These are phyloP conservation scores for Archivesica marissinica DNA, from an alignment of 1,140 invertebrate genomes.

Conservation along the genomic window DNA sequence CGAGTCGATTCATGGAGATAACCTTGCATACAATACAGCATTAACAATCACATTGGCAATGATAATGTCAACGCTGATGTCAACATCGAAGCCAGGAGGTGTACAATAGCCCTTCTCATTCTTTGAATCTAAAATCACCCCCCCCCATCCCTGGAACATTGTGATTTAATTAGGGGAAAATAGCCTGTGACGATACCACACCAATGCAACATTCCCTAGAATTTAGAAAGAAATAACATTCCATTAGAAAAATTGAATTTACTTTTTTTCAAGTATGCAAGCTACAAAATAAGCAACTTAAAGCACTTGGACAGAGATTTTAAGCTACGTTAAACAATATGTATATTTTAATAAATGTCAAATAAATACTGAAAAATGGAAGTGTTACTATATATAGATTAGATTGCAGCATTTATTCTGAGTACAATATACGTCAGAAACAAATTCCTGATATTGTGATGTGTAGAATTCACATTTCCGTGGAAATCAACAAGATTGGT, in stretches of 20 bases:
- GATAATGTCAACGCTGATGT: too few relatives aligned
- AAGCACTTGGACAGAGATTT: slow-evolving; percentile 16
- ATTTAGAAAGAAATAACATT: slow-evolving; percentile 5
- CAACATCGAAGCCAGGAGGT: too few relatives aligned
- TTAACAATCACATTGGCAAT: too few relatives aligned
- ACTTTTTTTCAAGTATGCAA: neutral
- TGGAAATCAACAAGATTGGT: neutral
- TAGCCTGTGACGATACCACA: neutral
- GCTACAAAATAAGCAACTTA: slow-evolving; percentile 39
- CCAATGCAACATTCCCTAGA: neutral
- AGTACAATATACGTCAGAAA: too few relatives aligned
- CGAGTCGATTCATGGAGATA: too few relatives aligned
- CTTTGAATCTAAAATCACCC: too few relatives aligned
- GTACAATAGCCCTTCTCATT: too few relatives aligned
- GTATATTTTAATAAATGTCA: slow-evolving; percentile 23
- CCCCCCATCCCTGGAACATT: too few relatives aligned
- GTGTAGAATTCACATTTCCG: neutral
- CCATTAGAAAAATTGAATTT: neutral
- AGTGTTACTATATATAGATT: slow-evolving; percentile 10
- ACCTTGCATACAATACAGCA: too few relatives aligned
- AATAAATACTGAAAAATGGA: neutral
- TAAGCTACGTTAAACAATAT: slow-evolving; percentile 36
- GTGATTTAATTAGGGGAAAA: too few relatives aligned
- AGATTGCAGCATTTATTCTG: too few relatives aligned
- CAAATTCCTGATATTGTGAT: neutral